Base-by-base conservation (phyloP, 2,113 vertebrate genomes). In the Stegastes partitus region DNA sequence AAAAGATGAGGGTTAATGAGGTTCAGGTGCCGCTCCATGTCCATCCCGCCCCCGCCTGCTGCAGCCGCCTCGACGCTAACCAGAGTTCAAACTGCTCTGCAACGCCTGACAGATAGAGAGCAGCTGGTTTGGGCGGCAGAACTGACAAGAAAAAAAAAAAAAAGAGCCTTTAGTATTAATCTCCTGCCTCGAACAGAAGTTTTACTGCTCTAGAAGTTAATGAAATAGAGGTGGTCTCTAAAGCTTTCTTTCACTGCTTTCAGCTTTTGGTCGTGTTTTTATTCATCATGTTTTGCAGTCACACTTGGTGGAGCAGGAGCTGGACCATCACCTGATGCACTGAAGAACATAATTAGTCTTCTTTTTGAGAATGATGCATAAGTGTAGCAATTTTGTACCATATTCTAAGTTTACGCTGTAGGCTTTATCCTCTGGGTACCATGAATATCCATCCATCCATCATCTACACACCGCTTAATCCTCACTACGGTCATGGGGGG, bases 1-100 rank as follows among this genome's bases (percentile, higher is more conserved):
- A 47, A 59, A 71, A 58, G 2, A 12, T 15, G 34, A 23, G 61
- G 72, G 87, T 85, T 87, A 87, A 87, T 82, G 68, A 83, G 83
- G 85, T 86, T 78, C 72, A 82, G 83, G 67, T 66, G 44, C 71
- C 2, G n/a, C 23, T 63, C 26, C 58, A 78, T 49, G 1, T 79
- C 39, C 37, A 59, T 2, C 45, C 12, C 34, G 2, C 66, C 55
- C 26, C 62, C 31, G 39, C 71, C 53, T 23, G 25, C 51, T 10
- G 50, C 61, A 56, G 44, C 18, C 15, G 66, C 31, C 49, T 51
- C 26, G 0, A 19, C 53, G 8, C 37, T 59, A 50, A 22, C 42
- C 9, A 18, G 28, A 56, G 63, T 68, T 85, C 74, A 77, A 58
- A 56, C 74, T 59, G 69, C 23, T 28, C 63, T 57, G 58, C 44